A percentile compares a stretch with the other conserved stretches of the same genome.
Conservation (phyloP, 2,888 invertebrate species). For the Noctua comes region DNA sequence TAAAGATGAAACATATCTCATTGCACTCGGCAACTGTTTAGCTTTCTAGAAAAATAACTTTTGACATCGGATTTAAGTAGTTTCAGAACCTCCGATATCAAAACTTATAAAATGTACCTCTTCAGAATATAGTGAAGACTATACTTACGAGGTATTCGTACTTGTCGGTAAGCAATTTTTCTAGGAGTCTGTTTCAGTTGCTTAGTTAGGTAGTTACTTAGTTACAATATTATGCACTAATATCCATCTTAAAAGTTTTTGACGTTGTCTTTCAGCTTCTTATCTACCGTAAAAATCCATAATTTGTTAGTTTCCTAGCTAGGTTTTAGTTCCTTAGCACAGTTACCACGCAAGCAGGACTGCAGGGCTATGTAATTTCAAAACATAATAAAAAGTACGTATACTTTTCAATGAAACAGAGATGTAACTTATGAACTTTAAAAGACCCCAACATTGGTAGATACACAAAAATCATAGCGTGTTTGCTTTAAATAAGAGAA, state of each 20-base stretch:
- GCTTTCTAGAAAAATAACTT: neutral
- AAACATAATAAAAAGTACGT: conserved; percentile 1
- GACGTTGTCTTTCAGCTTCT: neutral
- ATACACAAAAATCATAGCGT: conserved; percentile 51
- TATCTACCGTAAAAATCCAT: neutral
- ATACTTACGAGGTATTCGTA: neutral
- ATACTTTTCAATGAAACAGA: conserved; percentile 10
- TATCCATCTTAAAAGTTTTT: neutral
- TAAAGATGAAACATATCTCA: neutral
- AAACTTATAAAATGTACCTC: neutral
- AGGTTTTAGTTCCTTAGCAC: neutral
- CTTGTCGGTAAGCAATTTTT: neutral
- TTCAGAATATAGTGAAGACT: neutral
- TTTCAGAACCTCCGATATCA: neutral
- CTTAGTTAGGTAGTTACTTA: neutral
- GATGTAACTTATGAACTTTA: conserved; percentile 33
- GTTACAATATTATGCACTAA: neutral
- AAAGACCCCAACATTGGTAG: conserved; percentile 26
- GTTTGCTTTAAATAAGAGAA: conserved; percentile 63
- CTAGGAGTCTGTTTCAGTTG: neutral
- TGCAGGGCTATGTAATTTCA: neutral
- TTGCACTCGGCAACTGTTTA: neutral
- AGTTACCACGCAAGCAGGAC: neutral
- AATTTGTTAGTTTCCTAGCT: too few relatives aligned
- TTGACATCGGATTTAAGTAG: neutral